A percentile compares a stretch with the other conserved stretches of the same genome.
These are phyloP conservation scores for Chiridota heheva DNA, from an alignment of 35 echinoderm and acorn worm genomes.

Conservation along the genomic window DNA sequence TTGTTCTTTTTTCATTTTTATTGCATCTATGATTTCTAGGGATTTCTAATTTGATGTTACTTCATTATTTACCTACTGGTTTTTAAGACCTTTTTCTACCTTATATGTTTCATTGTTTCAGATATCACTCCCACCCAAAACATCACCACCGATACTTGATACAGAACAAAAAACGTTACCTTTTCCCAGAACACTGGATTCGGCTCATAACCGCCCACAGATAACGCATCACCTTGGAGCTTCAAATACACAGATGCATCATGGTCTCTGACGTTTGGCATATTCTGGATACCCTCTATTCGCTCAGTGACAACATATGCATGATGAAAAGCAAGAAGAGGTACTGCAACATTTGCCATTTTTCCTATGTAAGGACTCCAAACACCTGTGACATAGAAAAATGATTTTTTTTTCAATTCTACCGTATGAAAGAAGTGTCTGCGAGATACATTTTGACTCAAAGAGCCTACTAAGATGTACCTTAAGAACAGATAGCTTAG, in stretches of 20 bases:
- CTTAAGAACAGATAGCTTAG: no score
- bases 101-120: no score
- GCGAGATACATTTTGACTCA: no score
- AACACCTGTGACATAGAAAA: constrained; percentile 46
- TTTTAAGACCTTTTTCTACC: no score
- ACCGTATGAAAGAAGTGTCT: no score
- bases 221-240: constrained; percentile 82
- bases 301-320: constrained; percentile 85
- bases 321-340: constrained; percentile 79
- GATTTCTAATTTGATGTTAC: no score
- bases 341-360: constrained; percentile 73
- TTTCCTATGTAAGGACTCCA: constrained; percentile 77
- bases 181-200: constrained; percentile 86
- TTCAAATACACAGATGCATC: constrained; percentile 89
- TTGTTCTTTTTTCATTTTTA: no score
- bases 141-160: no score
- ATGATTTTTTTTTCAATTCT: neutral
- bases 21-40: no score
- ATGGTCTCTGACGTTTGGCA: constrained; percentile 96
- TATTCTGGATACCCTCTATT: constrained; percentile 83
- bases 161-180: constrained; percentile 44
- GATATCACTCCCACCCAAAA: no score
- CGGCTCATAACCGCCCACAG: constrained; percentile 84
- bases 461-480: no score
- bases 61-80: no score